Conservation (phyloP, 2,113 vertebrate genomes). For the Cardinalis cardinalis region DNA sequence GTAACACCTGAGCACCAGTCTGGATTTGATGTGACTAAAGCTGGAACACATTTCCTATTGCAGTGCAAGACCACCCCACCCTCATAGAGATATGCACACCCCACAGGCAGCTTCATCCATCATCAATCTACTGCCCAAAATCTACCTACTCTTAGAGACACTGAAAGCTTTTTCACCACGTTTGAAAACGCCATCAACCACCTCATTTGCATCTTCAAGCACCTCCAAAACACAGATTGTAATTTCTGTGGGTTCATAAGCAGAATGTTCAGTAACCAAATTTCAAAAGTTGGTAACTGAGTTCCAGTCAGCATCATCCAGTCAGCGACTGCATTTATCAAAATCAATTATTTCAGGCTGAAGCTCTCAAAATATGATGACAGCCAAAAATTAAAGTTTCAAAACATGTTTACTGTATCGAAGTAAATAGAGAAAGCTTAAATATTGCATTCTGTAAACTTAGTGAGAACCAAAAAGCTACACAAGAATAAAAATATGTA, state of each 20-base stretch:
- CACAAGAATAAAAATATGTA: not conserved
- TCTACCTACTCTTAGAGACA: not conserved
- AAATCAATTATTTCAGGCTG: not conserved
- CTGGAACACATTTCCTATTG: not conserved
- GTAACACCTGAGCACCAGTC: not conserved
- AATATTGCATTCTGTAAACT: not conserved
- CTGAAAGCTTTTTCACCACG: not conserved
- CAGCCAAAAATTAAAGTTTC: not conserved
- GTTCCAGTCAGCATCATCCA: not conserved
- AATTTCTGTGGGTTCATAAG: not conserved
- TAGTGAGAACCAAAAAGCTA: not conserved
- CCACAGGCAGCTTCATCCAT: not conserved
- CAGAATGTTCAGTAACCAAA: not conserved
- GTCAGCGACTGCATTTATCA: not conserved
- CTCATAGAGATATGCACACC: accelerated
- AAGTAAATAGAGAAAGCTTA: not conserved
- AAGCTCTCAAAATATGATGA: not conserved
- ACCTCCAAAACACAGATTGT: not conserved
- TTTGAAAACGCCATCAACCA: not conserved
- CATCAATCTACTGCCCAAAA: not conserved
- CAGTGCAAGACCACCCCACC: not conserved
- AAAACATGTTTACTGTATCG: not conserved
- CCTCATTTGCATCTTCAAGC: not conserved
- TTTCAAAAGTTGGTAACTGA: not conserved
- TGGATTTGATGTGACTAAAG: not conserved